These are phyloP conservation scores for Lasioglossum baleicum DNA, from an alignment of 1,140 invertebrate genomes.

Conservation along the genomic window DNA sequence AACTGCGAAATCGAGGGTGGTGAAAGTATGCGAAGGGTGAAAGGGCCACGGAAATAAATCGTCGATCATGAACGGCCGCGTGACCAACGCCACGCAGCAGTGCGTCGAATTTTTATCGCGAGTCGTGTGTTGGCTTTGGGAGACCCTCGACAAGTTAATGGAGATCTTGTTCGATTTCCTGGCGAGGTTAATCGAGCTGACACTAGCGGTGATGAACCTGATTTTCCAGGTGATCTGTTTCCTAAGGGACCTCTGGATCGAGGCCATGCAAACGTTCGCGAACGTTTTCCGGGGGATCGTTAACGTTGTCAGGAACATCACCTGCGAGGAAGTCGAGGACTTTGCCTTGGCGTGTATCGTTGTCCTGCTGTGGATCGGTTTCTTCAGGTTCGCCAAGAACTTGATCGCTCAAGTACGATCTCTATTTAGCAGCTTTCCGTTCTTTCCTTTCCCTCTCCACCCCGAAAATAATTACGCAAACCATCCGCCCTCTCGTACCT, in stretches of 20 bases:
- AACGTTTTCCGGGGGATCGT: slow-evolving; percentile 68
- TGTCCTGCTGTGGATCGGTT: slow-evolving; percentile 66
- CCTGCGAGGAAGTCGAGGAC: slow-evolving; percentile 70
- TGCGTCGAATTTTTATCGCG: slow-evolving; percentile 52
- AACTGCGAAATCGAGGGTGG: background rate
- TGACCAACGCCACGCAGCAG: slow-evolving; percentile 50
- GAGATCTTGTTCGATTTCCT: slow-evolving; percentile 68
- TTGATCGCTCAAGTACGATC: slow-evolving; percentile 57
- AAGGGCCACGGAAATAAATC: background rate
- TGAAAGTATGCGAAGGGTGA: background rate
- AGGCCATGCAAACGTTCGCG: slow-evolving; percentile 70
- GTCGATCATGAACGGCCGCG: slow-evolving; percentile 50
- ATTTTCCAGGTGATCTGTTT: slow-evolving; percentile 65
- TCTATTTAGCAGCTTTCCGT: background rate
- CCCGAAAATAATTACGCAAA: no score
- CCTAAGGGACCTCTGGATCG: slow-evolving; percentile 68
- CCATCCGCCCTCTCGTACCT: no score
- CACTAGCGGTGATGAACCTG: slow-evolving; percentile 64
- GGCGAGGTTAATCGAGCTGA: slow-evolving; percentile 64
- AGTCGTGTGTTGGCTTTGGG: slow-evolving; percentile 62
- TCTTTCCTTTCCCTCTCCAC: no score
- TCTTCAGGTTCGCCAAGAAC: slow-evolving; percentile 54
- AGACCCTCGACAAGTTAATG: slow-evolving; percentile 64
- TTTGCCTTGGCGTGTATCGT: slow-evolving; percentile 69
- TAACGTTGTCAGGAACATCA: slow-evolving; percentile 63